Percentiles rank a stretch among this genome's conserved stretches.
phyloP scores from a whole-genome alignment of 2,888 invertebrate species.

The Cephalotes varians region DNA sequence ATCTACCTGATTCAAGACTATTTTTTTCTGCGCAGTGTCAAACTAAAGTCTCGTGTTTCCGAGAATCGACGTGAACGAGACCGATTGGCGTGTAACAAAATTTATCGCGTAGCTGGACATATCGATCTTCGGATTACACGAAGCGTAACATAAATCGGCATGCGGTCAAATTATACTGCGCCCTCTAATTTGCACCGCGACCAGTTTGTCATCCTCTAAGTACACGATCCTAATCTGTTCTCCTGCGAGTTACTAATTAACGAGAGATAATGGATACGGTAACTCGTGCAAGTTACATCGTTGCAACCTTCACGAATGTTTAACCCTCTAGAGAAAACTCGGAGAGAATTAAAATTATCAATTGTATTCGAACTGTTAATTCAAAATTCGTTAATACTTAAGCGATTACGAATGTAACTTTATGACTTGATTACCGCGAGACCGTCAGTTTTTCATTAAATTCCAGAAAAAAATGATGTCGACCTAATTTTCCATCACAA shows the following conservation, averaged over 20 bases:
- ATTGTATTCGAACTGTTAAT: not conserved
- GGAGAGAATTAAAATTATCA: conserved; percentile 8
- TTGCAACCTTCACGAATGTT: conserved; percentile 43
- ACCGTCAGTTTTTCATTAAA: not conserved
- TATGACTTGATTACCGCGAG: not conserved
- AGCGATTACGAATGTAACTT: not conserved
- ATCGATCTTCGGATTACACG: conserved; percentile 21
- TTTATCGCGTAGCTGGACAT: not conserved
- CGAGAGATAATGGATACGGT: conserved; percentile 27
- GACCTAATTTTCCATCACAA: not conserved
- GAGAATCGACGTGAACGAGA: not conserved
- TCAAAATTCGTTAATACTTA: not conserved
- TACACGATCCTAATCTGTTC: conserved; percentile 49
- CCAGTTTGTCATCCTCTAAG: conserved; percentile 28
- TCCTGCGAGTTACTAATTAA: conserved; percentile 47
- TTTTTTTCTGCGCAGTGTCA: no score
- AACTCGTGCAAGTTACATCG: conserved; percentile 1
- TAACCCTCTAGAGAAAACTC: not conserved
- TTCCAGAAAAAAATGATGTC: not conserved
- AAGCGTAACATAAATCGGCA: conserved; percentile 18
- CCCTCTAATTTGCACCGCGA: conserved; percentile 39
- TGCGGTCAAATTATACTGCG: conserved; percentile 22
- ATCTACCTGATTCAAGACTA: no score
- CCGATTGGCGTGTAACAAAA: not conserved
- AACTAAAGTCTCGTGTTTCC: not conserved